These are phyloP conservation scores for Distichodus sexfasciatus DNA, from an alignment of 2,797 vertebrate species.

Conservation along the genomic window DNA sequence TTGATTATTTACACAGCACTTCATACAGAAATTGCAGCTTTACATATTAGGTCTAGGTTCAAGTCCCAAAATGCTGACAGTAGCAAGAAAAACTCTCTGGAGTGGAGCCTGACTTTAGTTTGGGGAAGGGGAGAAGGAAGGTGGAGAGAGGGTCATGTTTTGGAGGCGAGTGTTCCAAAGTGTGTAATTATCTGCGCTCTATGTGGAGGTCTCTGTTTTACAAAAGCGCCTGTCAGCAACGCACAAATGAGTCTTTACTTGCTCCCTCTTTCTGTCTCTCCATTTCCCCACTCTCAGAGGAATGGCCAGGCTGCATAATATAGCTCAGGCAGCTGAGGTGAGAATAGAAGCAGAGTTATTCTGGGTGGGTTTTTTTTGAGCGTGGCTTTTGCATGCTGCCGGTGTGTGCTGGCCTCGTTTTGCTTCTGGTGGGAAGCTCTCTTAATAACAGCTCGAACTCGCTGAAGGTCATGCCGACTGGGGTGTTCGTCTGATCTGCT, in stretches of 20 bases:
- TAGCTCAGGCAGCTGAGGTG: constrained; percentile 29
- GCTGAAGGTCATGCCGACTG: constrained; percentile 23
- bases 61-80: too few relatives aligned
- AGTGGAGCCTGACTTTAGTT: too few relatives aligned
- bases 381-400: constrained; percentile 22
- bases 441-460: constrained; percentile 38
- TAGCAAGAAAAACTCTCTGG: too few relatives aligned
- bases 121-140: not conserved
- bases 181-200: constrained; percentile 43
- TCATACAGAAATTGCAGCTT: too few relatives aligned
- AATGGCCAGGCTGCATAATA: constrained; percentile 17
- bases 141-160: constrained; percentile 16
- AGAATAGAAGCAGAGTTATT: constrained; percentile 30
- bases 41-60: too few relatives aligned
- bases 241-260: constrained; percentile 32
- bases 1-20: too few relatives aligned
- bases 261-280: not conserved
- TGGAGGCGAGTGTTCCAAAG: constrained; percentile 8
- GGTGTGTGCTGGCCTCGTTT: constrained; percentile 11
- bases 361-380: constrained; percentile 13
- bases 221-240: constrained; percentile 40
- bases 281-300: not conserved
- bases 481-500: constrained; percentile 1
- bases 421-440: constrained; percentile 17
- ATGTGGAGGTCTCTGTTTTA: constrained; percentile 39